Evolutionary conservation across 2,888 invertebrate genomes (phyloP).

Genomic region (Diarsia mendica): DNA sequence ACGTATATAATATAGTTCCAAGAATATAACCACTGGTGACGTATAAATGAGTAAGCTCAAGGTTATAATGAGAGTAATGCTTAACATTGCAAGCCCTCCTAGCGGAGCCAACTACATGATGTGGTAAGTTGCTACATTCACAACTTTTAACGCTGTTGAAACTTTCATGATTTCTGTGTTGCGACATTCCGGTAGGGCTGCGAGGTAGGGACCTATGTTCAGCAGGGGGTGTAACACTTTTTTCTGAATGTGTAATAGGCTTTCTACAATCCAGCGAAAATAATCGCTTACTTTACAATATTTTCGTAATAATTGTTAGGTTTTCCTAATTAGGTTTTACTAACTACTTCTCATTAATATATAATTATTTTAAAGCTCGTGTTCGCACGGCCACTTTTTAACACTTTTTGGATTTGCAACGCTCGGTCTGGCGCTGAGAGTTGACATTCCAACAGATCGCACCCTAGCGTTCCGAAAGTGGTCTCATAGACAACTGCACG

Average conservation of each 20-base stretch:
- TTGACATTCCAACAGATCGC: neutral
- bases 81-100: slow-evolving; percentile 55
- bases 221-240: neutral
- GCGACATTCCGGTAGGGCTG: neutral
- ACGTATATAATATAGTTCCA: neutral
- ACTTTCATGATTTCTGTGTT: slow-evolving; percentile 7
- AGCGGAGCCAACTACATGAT: slow-evolving; percentile 48
- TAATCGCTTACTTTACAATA: neutral
- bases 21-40: neutral
- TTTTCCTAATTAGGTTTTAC: neutral
- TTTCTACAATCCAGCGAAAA: neutral
- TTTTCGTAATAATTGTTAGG: neutral
- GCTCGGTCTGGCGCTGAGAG: neutral
- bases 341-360: slow-evolving; percentile 3
- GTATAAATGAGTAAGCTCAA: slow-evolving; percentile 5
- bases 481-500: neutral
- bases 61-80: slow-evolving; percentile 46
- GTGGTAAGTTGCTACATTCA: slow-evolving; percentile 49
- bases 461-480: neutral
- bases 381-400: neutral
- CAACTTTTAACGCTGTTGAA: slow-evolving; percentile 26
- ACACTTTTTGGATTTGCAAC: neutral
- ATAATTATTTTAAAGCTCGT: neutral
- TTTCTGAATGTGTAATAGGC: neutral
- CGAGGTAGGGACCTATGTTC: neutral